These are phyloP conservation scores for Drosophila pseudotalamancana DNA, from an alignment of 2,888 invertebrate species.

Conservation along the genomic window DNA sequence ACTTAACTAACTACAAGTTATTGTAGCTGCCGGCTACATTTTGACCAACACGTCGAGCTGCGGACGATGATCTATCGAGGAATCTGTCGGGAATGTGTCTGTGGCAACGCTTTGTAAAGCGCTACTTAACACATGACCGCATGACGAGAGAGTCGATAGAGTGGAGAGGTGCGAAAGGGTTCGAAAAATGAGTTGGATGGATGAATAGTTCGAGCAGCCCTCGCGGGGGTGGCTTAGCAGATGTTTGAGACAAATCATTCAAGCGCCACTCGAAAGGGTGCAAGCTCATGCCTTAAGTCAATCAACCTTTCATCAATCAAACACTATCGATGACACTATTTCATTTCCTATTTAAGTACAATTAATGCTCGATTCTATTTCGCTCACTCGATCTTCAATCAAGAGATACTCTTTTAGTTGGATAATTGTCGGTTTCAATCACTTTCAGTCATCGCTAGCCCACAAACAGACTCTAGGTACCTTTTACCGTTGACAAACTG, in stretches of 20 bases:
- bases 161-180: background rate
- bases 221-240: background rate
- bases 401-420: no score
- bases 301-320: no score
- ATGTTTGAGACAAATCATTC: no score
- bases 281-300: no score
- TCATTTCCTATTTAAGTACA: no score
- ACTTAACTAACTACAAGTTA: conserved; percentile 42
- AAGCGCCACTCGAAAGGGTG: no score
- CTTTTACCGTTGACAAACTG: conserved; percentile 61
- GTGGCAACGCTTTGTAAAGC: conserved; percentile 28
- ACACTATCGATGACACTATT: no score
- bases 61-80: conserved; percentile 30
- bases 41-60: conserved; percentile 31
- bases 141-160: conserved; percentile 7
- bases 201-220: no score
- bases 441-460: background rate
- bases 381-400: background rate
- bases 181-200: background rate
- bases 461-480: conserved; percentile 15
- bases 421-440: background rate
- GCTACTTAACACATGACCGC: conserved; percentile 34
- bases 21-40: conserved; percentile 44
- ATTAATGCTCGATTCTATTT: no score
- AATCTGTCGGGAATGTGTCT: conserved; percentile 4